Conservation (phyloP, 2,888 invertebrate species). For the Ceramica pisi region DNA sequence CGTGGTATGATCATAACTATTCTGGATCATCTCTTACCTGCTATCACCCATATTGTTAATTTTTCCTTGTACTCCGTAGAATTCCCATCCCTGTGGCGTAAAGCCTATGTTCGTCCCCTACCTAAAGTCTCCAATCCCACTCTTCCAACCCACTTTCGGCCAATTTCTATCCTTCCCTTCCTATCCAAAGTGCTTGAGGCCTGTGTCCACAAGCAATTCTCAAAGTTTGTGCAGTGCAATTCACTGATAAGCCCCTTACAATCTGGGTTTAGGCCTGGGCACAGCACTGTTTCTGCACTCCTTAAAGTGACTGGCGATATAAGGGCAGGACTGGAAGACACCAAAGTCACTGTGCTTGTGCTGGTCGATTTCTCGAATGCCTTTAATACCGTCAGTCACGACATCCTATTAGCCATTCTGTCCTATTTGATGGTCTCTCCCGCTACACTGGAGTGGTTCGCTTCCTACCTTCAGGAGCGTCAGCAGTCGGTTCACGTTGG, state of each 20-base stretch:
- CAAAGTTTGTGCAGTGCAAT: no score
- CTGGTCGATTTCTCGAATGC: neutral
- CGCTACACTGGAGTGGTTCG: neutral
- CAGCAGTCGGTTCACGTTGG: neutral
- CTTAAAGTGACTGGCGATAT: neutral
- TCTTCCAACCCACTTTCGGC: no score
- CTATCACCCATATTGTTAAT: neutral
- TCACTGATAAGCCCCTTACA: no score
- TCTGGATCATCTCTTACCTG: neutral
- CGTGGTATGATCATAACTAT: neutral
- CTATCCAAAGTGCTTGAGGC: no score
- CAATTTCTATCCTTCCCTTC: no score
- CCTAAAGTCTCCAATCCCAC: no score
- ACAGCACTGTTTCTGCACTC: no score
- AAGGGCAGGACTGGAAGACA: neutral
- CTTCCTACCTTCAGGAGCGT: neutral
- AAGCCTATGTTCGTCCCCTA: no score
- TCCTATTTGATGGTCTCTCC: neutral
- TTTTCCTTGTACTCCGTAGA: no score
- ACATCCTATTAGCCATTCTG: neutral
- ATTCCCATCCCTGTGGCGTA: no score
- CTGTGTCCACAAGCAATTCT: no score
- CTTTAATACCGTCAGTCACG: neutral
- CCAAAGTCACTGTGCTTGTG: neutral
- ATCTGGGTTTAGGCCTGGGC: no score